Percentiles rank a stretch among this genome's conserved stretches.
phyloP scores from a whole-genome alignment of 2,113 vertebrate genomes.

The Austrofundulus limnaeus region DNA sequence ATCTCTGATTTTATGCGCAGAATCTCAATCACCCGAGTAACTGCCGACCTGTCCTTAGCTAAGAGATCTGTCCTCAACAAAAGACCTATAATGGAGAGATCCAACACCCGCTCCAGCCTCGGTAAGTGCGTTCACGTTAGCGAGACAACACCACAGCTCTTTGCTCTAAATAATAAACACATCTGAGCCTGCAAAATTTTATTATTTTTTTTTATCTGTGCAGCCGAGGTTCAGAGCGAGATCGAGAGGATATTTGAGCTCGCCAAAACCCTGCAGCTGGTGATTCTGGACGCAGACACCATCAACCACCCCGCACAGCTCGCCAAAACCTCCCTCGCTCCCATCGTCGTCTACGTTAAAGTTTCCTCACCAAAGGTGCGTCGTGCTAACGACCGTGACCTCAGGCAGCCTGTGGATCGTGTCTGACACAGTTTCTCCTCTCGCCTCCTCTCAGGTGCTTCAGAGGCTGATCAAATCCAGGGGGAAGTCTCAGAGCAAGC shows the following conservation, averaged over 20 bases:
- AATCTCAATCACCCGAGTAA: constrained; percentile 96
- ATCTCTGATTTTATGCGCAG: constrained; percentile 70
- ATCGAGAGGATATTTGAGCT: constrained; percentile 97
- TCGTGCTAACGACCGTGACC: not conserved
- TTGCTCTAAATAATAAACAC: not conserved
- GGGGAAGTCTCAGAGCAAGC: constrained; percentile 96
- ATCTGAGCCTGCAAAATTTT: not conserved
- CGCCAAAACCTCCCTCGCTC: constrained; percentile 93
- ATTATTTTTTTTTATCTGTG: constrained; percentile 19
- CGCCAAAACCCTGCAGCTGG: constrained; percentile 94
- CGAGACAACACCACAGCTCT: not conserved
- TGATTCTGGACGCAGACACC: constrained; percentile 93
- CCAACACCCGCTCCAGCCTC: constrained; percentile 92
- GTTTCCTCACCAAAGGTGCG: constrained; percentile 95
- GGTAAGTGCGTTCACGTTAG: constrained; percentile 81
- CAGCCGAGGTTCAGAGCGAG: constrained; percentile 96
- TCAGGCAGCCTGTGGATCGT: not conserved
- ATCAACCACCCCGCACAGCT: constrained; percentile 96
- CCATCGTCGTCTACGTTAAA: constrained; percentile 95
- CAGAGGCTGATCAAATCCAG: constrained; percentile 93
- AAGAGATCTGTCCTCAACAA: constrained; percentile 97
- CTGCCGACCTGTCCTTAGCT: constrained; percentile 92
- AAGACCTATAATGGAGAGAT: constrained; percentile 94
- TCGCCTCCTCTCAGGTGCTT: constrained; percentile 81
- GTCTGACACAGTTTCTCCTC: not conserved